phyloP scores from a whole-genome alignment of 2,113 vertebrate genomes.

The Macrotis lagotis region DNA sequence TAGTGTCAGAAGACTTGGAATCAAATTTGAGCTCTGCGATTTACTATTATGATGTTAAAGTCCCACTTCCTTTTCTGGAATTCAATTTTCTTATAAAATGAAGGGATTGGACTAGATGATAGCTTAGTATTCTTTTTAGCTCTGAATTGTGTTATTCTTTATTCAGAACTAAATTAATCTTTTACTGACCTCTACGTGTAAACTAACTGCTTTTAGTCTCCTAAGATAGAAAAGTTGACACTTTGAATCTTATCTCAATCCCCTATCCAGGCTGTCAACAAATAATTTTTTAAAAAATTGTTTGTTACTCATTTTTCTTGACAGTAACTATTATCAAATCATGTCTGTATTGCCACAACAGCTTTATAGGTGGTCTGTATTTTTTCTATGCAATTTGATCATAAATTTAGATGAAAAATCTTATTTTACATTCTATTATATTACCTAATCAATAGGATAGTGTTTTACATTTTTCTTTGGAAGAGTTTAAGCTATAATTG shows the following conservation, averaged over 20 bases:
- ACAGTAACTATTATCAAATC: background rate
- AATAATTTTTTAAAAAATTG: background rate
- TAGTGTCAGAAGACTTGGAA: background rate
- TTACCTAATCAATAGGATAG: background rate
- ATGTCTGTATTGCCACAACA: background rate
- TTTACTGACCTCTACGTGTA: background rate
- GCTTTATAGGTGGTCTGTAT: background rate
- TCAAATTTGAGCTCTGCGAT: background rate
- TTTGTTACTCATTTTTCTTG: background rate
- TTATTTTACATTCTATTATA: background rate
- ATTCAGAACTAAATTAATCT: background rate
- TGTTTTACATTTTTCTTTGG: background rate
- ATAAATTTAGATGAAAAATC: background rate
- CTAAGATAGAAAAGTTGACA: background rate
- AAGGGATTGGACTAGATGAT: background rate
- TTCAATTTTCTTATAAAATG: background rate
- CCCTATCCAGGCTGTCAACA: background rate
- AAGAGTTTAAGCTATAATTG: background rate
- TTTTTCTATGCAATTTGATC: background rate
- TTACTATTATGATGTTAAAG: background rate
- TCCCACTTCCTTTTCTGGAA: background rate
- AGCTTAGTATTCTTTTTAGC: background rate
- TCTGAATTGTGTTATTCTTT: background rate
- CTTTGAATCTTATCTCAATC: background rate
- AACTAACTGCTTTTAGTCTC: background rate